Conservation (phyloP, 2,797 vertebrate genomes). For the Sebastolobus altivelis region DNA sequence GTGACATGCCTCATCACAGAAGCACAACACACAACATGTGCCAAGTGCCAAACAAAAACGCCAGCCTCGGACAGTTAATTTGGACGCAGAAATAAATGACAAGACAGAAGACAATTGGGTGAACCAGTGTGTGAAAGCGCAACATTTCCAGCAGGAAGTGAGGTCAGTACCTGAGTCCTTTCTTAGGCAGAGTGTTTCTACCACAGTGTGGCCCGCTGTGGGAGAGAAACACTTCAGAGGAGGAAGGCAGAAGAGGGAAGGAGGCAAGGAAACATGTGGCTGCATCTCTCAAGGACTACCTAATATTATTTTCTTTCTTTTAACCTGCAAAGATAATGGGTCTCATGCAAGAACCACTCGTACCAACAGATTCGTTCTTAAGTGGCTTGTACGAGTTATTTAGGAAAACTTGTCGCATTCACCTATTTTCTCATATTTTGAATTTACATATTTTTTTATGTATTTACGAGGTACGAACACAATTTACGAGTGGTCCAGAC, state of each 20-base stretch:
- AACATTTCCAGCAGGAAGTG: conserved; percentile 56
- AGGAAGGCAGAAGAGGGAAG: conserved; percentile 50
- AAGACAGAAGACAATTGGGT: conserved; percentile 44
- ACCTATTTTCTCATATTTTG: background rate
- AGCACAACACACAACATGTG: conserved; percentile 68
- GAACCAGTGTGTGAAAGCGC: conserved; percentile 49
- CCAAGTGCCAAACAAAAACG: conserved; percentile 52
- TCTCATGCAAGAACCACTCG: too few relatives aligned
- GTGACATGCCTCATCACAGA: conserved; percentile 66
- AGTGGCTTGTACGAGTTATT: too few relatives aligned
- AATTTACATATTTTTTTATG: background rate
- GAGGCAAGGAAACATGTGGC: conserved; percentile 49
- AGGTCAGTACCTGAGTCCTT: conserved; percentile 95
- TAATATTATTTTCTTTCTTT: background rate
- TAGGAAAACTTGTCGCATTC: too few relatives aligned
- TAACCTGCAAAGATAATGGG: conserved; percentile 6
- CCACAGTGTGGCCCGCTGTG: conserved; percentile 94
- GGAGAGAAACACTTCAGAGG: conserved; percentile 87
- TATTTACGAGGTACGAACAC: too few relatives aligned
- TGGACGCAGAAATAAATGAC: conserved; percentile 25
- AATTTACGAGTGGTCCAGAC: too few relatives aligned
- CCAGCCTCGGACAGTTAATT: conserved; percentile 58
- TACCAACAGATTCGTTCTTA: too few relatives aligned
- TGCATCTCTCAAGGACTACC: conserved; percentile 27
- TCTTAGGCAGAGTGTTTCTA: conserved; percentile 99